These are phyloP conservation scores for Amiota minor DNA, from an alignment of 2,888 invertebrate species.

Conservation along the genomic window DNA sequence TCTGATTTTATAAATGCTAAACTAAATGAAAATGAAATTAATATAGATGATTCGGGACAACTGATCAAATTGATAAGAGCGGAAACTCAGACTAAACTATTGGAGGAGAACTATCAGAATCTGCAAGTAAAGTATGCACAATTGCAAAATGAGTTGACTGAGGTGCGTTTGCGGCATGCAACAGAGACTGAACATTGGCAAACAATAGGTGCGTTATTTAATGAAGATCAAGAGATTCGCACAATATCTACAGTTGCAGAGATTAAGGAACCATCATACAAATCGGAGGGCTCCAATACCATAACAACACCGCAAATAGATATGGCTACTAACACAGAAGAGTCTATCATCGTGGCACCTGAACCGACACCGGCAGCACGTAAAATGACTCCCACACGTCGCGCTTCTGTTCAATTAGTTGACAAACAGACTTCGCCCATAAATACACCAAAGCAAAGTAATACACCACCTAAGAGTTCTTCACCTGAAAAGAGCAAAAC, in stretches of 20 bases:
- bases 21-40: conserved; percentile 41
- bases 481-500: neutral
- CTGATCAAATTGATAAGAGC: conserved; percentile 66
- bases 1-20: conserved; percentile 48
- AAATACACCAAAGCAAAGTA: conserved; percentile 54
- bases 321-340: conserved; percentile 63
- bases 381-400: conserved; percentile 42
- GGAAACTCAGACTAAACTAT: conserved; percentile 67
- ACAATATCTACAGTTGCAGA: neutral
- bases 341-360: neutral
- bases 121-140: conserved; percentile 55
- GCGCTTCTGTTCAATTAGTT: conserved; percentile 49
- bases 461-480: conserved; percentile 24
- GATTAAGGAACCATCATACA: neutral
- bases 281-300: too few relatives aligned
- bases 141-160: conserved; percentile 63
- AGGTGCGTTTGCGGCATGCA: conserved; percentile 61
- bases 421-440: conserved; percentile 68
- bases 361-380: conserved; percentile 56
- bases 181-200: conserved; percentile 71
- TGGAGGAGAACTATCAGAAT: conserved; percentile 64
- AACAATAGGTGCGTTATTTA: conserved; percentile 69
- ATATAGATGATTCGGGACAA: conserved; percentile 55
- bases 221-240: conserved; percentile 8
- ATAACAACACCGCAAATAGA: conserved; percentile 37